These are phyloP conservation scores for Hemicordylus capensis DNA, from an alignment of 2,113 vertebrate species.

Conservation along the genomic window DNA sequence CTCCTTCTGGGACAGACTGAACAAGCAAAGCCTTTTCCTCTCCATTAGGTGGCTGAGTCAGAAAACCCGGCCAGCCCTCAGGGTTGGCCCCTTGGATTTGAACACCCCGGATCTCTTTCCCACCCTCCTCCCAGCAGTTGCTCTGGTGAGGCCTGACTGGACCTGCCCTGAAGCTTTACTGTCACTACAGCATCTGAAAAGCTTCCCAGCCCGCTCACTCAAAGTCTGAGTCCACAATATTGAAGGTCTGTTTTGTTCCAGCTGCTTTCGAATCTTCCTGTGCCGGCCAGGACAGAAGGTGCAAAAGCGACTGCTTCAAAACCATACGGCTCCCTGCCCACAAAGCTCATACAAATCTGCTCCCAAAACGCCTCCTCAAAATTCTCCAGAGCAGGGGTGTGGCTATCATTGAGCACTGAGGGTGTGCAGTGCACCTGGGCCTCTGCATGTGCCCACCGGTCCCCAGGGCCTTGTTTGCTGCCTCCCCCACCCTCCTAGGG, in stretches of 20 bases:
- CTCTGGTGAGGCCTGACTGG: not conserved
- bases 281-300: accelerated
- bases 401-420: no score
- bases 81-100: no score
- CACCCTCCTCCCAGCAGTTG: not conserved
- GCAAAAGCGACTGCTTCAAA: accelerated
- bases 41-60: no score
- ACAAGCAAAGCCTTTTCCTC: no score
- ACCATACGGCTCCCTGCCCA: not conserved
- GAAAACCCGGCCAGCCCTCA: no score
- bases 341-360: not conserved
- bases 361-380: not conserved
- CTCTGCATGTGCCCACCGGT: no score
- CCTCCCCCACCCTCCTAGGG: no score
- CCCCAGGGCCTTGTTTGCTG: no score
- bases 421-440: no score
- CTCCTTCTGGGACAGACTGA: no score
- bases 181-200: accelerated
- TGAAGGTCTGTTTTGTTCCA: not conserved
- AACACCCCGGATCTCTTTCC: no score
- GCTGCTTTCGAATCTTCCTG: not conserved
- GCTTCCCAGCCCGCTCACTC: not conserved
- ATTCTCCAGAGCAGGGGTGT: no score
- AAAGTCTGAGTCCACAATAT: not conserved
- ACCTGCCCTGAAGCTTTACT: not conserved